Percentiles rank a stretch among this genome's conserved stretches.
phyloP scores from a whole-genome alignment of 2,797 vertebrate genomes.

The Anableps anableps region DNA sequence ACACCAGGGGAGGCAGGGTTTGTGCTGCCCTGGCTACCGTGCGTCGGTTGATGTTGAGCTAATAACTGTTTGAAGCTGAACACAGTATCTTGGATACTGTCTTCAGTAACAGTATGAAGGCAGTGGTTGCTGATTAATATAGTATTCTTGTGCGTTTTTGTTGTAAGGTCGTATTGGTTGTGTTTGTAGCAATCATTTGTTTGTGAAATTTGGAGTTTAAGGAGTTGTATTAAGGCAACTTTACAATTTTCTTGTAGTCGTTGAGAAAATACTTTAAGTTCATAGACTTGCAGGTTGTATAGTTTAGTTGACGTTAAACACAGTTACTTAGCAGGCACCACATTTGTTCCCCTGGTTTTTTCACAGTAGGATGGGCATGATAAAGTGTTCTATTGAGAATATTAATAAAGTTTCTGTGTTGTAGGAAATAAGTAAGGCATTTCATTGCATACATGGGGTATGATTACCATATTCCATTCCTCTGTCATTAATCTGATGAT shows the following conservation, averaged over 20 bases:
- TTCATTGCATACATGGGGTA: not conserved
- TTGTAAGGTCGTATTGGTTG: not conserved
- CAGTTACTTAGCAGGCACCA: not conserved
- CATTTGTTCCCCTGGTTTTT: not conserved
- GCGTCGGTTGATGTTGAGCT: conserved; percentile 40
- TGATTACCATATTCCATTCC: not conserved
- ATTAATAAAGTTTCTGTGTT: not conserved
- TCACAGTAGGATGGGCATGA: not conserved
- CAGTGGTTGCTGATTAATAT: conserved; percentile 5
- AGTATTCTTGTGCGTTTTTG: not conserved
- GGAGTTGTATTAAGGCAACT: conserved; percentile 6
- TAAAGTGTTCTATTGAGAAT: not conserved
- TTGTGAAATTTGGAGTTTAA: conserved; percentile 5
- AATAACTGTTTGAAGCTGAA: conserved; percentile 22
- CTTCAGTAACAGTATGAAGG: conserved; percentile 11
- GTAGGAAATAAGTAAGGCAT: not conserved
- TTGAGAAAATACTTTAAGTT: conserved; percentile 5
- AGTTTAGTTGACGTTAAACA: conserved; percentile 9
- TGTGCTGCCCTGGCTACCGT: conserved; percentile 55
- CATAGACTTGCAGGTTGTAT: not conserved
- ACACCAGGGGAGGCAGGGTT: conserved; percentile 53
- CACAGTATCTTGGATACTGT: conserved; percentile 17
- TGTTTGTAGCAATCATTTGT: not conserved
- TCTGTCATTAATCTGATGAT: not conserved
- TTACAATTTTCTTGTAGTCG: not conserved